Conservation (phyloP, 2,888 invertebrate species). For the Torymus tubicola region DNA sequence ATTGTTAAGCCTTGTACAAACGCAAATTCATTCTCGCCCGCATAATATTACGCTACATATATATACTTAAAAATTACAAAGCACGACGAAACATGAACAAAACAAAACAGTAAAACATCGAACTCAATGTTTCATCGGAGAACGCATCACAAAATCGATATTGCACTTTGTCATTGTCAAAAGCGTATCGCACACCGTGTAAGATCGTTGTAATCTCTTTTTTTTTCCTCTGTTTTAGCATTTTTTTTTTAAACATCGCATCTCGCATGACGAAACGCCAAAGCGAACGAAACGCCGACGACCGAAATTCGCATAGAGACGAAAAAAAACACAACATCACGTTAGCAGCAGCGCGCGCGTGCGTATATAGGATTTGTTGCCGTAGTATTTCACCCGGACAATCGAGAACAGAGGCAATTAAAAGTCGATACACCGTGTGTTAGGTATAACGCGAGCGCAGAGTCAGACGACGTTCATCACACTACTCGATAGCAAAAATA, state of each 20-base stretch:
- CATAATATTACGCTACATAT: neutral
- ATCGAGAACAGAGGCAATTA: neutral
- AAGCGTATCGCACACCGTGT: neutral
- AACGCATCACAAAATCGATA: conserved; percentile 22
- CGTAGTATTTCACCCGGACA: no score
- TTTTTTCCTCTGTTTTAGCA: neutral
- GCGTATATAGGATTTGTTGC: no score
- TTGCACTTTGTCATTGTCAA: conserved; percentile 23
- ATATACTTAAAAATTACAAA: neutral
- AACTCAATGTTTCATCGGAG: neutral
- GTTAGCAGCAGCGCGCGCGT: no score
- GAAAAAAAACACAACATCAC: no score
- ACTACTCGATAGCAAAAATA: conserved; percentile 71
- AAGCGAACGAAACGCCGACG: neutral
- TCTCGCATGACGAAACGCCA: neutral
- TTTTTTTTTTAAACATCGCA: neutral
- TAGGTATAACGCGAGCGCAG: neutral
- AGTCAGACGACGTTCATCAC: conserved; percentile 7
- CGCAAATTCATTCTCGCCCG: no score
- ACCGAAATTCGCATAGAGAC: no score
- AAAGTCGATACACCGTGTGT: conserved; percentile 2
- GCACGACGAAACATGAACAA: neutral
- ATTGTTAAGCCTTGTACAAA: no score
- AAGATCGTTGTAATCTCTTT: conserved; percentile 5
- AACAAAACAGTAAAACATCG: neutral